Evolutionary conservation across 2,888 invertebrate genomes (phyloP).

Genomic region (Unio pictorum): DNA sequence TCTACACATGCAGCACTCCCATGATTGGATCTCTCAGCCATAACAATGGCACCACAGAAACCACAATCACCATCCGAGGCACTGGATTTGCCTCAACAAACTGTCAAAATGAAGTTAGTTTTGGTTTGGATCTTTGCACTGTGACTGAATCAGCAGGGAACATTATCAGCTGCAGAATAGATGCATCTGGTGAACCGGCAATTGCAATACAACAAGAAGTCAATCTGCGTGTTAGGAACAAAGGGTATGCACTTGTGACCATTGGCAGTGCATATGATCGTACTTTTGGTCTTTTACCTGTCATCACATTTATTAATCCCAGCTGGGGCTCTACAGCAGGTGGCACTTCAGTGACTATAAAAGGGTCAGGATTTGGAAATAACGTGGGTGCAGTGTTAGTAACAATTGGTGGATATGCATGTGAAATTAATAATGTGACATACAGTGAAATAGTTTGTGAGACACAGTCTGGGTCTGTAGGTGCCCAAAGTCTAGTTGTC

Average conservation of each 20-base stretch:
- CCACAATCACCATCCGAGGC: conserved; percentile 40
- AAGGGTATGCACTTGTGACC: conserved; percentile 34
- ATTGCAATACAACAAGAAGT: conserved; percentile 33
- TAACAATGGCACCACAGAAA: conserved; percentile 40
- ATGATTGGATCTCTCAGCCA: conserved; percentile 23
- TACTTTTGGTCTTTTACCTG: conserved; percentile 39
- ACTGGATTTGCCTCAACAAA: conserved; percentile 35
- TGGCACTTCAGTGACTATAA: conserved; percentile 32
- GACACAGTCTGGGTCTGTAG: conserved; percentile 8
- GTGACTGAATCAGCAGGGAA: conserved; percentile 15
- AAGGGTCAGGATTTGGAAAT: conserved; percentile 44
- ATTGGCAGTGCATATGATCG: conserved; percentile 23
- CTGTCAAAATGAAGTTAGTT: conserved; percentile 51
- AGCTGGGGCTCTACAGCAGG: conserved; percentile 34
- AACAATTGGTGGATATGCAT: conserved; percentile 37
- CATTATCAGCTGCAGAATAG: conserved; percentile 25
- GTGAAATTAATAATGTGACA: conserved; percentile 31
- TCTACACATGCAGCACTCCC: conserved; percentile 45
- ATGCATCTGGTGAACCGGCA: conserved; percentile 26
- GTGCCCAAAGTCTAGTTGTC: conserved; percentile 3
- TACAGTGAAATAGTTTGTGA: conserved; percentile 44
- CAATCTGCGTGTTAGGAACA: conserved; percentile 32
- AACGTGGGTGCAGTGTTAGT: conserved; percentile 16
- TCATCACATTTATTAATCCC: conserved; percentile 30
- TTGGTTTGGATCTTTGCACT: conserved; percentile 30